These are phyloP conservation scores for Chunga burmeisteri DNA, from an alignment of 2,113 vertebrate genomes.

Conservation along the genomic window DNA sequence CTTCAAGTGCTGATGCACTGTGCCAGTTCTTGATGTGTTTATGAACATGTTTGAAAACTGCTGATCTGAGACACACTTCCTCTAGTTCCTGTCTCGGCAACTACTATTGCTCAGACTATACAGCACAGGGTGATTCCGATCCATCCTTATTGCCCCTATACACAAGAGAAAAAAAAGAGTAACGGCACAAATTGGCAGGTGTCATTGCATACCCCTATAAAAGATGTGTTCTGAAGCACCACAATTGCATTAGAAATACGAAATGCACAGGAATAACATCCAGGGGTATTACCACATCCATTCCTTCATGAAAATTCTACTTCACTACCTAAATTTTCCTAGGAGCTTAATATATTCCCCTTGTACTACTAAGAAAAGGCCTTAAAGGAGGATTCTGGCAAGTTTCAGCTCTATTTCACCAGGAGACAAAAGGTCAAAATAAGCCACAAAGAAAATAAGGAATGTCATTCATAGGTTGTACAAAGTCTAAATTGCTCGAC, in stretches of 20 bases:
- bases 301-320: neutral
- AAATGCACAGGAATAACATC: neutral
- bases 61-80: neutral
- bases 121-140: neutral
- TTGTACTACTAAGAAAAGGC: neutral
- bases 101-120: neutral
- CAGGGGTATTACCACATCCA: neutral
- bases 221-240: neutral
- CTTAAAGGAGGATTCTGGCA: neutral
- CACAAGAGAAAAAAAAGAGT: neutral
- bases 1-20: fast-evolving
- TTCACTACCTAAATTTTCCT: neutral
- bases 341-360: neutral
- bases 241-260: neutral
- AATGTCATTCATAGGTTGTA: neutral
- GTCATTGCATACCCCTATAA: too few relatives aligned
- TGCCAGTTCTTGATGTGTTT: neutral
- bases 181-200: neutral
- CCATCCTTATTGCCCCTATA: neutral
- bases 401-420: neutral
- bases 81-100: neutral
- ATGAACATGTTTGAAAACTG: neutral
- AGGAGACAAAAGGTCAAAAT: neutral
- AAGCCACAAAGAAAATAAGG: neutral
- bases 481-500: neutral